phyloP scores from a whole-genome alignment of 2,888 invertebrate species.

The Leptinotarsa peninsularis region DNA sequence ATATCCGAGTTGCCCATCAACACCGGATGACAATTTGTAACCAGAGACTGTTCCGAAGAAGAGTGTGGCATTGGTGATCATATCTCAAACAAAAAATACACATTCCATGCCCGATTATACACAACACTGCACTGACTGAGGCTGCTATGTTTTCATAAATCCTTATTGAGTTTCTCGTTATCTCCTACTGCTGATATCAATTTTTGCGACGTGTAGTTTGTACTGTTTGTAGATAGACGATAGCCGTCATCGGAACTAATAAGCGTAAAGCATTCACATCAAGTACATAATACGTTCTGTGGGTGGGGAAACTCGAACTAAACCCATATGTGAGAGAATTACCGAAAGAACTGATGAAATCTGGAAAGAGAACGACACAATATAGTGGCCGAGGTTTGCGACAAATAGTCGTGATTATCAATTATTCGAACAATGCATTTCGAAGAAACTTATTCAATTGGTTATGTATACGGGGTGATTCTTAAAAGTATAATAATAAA shows the following conservation, averaged over 20 bases:
- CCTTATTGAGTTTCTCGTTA: constrained; percentile 15
- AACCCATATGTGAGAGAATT: constrained; percentile 13
- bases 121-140: constrained; percentile 12
- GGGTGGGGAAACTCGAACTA: constrained; percentile 14
- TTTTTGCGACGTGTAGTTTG: constrained; percentile 10
- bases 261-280: neutral
- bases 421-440: neutral
- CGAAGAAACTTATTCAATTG: neutral
- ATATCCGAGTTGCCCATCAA: constrained; percentile 14
- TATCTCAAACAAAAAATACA: constrained; percentile 11
- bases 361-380: neutral
- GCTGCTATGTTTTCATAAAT: constrained; percentile 8
- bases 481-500: too few relatives aligned
- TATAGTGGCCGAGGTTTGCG: neutral
- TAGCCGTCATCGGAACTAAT: constrained; percentile 9
- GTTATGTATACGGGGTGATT: neutral
- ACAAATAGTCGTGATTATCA: neutral
- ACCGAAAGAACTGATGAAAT: neutral
- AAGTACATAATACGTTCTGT: neutral
- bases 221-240: neutral
- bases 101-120: constrained; percentile 17
- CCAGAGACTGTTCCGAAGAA: constrained; percentile 13
- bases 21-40: constrained; percentile 13
- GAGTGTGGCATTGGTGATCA: constrained; percentile 14
- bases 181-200: constrained; percentile 14